Evolutionary conservation across 2,888 invertebrate genomes (phyloP), one percentile per base, ranked within the genome.

Genomic region (Tethea ocularis): DNA sequence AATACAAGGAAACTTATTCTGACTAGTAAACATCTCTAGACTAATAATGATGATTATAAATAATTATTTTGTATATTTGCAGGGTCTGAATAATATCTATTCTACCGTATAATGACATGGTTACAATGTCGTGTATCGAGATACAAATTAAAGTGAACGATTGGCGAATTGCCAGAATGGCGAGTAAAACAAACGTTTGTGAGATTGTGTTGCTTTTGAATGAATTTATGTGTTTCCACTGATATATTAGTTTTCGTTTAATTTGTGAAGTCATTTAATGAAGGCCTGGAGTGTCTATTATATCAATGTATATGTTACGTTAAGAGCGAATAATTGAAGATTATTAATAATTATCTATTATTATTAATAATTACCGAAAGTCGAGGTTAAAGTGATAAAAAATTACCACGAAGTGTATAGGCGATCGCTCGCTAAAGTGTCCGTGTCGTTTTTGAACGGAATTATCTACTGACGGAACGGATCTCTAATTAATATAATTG

Each of bases 161-260:
- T 54, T 73, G 73, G 74, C 69, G 53, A 46, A 17, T 17, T 53
- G 74, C 74, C 74, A 74, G 66, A 13, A 33, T 8, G 33, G 7
- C 33, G 29, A 13, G 54, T 20, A 36, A 46, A 41, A 46, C 52
- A 52, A 46, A 55, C 55, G 59, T 55, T 51, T 51, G 36, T n/a
- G 26, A 52, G 41, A 26, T 63, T 62, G 61, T 62, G 58, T 63
- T 60, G 64, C 66, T 64, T 68, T 61, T 53, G 64, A 63, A 67
- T 63, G 62, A 68, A 69, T 69, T 67, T 67, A 67, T 69, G 69
- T 63, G 62, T 20, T n/a, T 10, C 3, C 10, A 20, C 20, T 46
- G 41, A 41, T 41, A 17, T 46, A 20, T 46, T 46, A 4, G 46
- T 6, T 20, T 46, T 10, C 20, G 10, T 5, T 46, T 46, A 20